phyloP scores from a whole-genome alignment of 2,888 invertebrate species.

The Abrostola triplasia region DNA sequence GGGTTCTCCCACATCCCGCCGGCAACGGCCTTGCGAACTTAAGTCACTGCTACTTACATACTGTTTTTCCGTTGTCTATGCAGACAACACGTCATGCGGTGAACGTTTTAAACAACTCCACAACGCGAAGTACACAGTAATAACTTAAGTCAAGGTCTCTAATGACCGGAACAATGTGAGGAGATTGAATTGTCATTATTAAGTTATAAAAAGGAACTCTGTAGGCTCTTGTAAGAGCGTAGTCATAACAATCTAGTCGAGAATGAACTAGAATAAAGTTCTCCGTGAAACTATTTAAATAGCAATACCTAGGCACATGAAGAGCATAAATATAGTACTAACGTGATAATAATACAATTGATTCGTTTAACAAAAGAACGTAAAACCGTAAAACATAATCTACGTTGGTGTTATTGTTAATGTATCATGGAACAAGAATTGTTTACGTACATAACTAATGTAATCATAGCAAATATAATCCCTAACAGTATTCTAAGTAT shows the following conservation, averaged over 20 bases:
- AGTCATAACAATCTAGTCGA: no score
- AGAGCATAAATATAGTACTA: no score
- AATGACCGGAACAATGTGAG: constrained; percentile 9
- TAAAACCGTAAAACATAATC: neutral
- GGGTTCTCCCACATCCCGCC: no score
- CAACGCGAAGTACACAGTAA: constrained; percentile 3
- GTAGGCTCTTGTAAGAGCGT: no score
- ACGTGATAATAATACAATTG: no score
- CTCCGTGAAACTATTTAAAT: no score
- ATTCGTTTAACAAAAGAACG: constrained; percentile 3
- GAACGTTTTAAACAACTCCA: constrained; percentile 7
- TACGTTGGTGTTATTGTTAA: neutral
- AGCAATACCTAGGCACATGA: no score
- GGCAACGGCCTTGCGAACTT: constrained; percentile 4
- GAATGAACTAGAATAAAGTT: no score
- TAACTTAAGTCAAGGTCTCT: constrained; percentile 26
- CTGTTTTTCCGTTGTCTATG: constrained; percentile 14
- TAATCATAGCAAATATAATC: neutral
- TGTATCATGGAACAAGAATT: neutral
- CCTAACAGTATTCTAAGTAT: no score
- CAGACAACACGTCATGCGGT: constrained; percentile 8
- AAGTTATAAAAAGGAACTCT: no score
- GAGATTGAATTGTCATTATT: no score
- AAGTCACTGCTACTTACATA: constrained; percentile 4
- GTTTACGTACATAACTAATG: neutral